These are phyloP conservation scores for Cybosia mesomella DNA, from an alignment of 2,888 invertebrate species.

Conservation along the genomic window DNA sequence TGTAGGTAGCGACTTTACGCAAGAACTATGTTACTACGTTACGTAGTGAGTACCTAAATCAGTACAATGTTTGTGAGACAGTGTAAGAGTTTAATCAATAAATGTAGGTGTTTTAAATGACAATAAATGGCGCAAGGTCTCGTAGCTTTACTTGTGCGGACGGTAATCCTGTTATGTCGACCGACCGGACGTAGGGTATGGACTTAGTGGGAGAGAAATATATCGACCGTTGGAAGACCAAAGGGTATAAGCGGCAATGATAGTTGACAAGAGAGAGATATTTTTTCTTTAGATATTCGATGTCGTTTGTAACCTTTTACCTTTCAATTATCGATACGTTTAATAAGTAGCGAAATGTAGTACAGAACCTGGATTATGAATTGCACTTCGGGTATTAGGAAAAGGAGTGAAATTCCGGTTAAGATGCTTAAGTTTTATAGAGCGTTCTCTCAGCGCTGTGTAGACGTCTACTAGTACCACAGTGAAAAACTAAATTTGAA, in stretches of 20 bases:
- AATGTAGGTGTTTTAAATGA: slow-evolving; percentile 40
- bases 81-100: slow-evolving; percentile 31
- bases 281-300: not conserved
- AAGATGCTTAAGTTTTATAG: no score
- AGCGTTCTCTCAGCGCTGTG: no score
- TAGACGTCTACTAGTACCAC: no score
- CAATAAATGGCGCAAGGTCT: slow-evolving; percentile 57
- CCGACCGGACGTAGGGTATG: slow-evolving; percentile 46
- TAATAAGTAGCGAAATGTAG: no score
- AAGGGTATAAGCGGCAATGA: no score
- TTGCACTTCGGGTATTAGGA: no score
- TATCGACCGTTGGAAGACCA: not conserved
- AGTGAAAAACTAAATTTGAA: no score
- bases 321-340: not conserved
- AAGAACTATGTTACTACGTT: not conserved
- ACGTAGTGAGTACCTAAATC: not conserved
- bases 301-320: no score
- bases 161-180: slow-evolving; percentile 65
- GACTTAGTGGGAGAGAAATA: not conserved
- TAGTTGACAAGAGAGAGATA: not conserved
- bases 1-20: not conserved
- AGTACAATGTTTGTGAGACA: not conserved
- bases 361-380: no score
- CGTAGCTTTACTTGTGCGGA: slow-evolving; percentile 47
- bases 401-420: no score